Percentiles rank a stretch among this genome's conserved stretches.
Evolutionary conservation across 2,888 invertebrate genomes (phyloP).

Genomic region (Hemaris fuciformis): DNA sequence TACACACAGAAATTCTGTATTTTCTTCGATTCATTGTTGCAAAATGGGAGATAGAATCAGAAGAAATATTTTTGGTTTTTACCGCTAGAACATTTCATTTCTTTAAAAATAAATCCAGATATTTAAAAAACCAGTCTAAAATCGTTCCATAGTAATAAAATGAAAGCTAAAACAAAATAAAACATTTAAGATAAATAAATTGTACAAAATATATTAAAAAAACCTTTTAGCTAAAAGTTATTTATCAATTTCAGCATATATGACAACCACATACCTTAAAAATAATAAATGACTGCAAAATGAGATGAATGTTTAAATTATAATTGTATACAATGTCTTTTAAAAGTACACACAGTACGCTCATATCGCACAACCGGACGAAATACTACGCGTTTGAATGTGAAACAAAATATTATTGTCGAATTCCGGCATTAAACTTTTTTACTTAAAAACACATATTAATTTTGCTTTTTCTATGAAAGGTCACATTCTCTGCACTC

Average conservation of each 20-base stretch:
- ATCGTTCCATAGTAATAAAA: no score
- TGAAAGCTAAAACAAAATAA: no score
- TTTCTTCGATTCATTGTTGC: background rate
- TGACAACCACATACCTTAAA: background rate
- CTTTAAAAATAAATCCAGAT: no score
- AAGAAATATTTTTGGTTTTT: no score
- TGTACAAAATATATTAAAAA: no score
- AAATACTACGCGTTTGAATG: background rate
- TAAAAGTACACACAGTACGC: background rate
- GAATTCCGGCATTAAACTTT: background rate
- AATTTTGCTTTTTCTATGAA: no score
- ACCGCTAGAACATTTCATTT: no score
- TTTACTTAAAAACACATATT: no score
- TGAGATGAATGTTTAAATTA: slow-evolving; percentile 1
- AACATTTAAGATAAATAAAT: no score
- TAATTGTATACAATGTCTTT: background rate
- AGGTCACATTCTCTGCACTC: no score
- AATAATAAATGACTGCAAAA: background rate
- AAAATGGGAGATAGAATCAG: background rate
- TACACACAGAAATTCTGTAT: background rate
- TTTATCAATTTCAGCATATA: slow-evolving; percentile 7
- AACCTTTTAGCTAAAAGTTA: no score
- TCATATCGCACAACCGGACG: background rate
- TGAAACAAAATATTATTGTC: background rate
- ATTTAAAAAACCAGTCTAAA: no score